phyloP scores from a whole-genome alignment of 2,888 invertebrate species.

The Drosophila fulvimacula region DNA sequence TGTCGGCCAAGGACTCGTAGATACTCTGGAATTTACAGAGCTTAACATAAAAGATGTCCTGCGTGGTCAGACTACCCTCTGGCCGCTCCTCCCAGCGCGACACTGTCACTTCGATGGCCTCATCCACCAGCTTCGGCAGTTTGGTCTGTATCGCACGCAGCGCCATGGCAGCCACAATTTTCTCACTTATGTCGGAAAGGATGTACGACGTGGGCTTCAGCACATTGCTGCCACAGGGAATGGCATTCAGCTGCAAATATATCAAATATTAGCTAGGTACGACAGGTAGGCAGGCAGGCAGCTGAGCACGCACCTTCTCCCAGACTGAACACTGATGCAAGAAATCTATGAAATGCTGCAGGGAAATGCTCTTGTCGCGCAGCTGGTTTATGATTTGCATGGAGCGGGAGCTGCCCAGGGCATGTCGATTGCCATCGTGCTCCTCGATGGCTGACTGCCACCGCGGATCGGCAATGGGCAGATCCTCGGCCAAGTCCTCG shows the following conservation, averaged over 20 bases:
- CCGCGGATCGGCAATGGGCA: slow-evolving; percentile 93
- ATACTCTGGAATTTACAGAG: slow-evolving; percentile 89
- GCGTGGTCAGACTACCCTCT: slow-evolving; percentile 87
- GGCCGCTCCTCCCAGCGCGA: slow-evolving; percentile 84
- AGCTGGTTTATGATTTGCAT: slow-evolving; percentile 94
- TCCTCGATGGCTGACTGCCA: slow-evolving; percentile 85
- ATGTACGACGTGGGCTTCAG: slow-evolving; percentile 85
- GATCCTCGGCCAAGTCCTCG: slow-evolving; percentile 92
- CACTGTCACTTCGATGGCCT: slow-evolving; percentile 87
- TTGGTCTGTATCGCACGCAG: slow-evolving; percentile 83
- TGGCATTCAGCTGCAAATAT: slow-evolving; percentile 76
- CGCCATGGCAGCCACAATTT: slow-evolving; percentile 90
- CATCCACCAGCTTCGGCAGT: slow-evolving; percentile 85
- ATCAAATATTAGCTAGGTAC: background rate
- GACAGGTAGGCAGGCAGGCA: too few species aligned
- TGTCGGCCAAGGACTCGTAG: slow-evolving; percentile 87
- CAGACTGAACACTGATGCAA: slow-evolving; percentile 89
- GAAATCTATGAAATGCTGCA: slow-evolving; percentile 91
- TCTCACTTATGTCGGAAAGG: slow-evolving; percentile 92
- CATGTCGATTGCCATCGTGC: slow-evolving; percentile 82
- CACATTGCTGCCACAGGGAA: slow-evolving; percentile 78
- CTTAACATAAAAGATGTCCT: slow-evolving; percentile 91
- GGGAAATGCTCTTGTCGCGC: slow-evolving; percentile 93
- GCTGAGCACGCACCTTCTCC: slow-evolving; percentile 85
- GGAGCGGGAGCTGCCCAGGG: slow-evolving; percentile 90